phyloP scores from a whole-genome alignment of 2,888 invertebrate species.

The Neocrepidodera transversa region DNA sequence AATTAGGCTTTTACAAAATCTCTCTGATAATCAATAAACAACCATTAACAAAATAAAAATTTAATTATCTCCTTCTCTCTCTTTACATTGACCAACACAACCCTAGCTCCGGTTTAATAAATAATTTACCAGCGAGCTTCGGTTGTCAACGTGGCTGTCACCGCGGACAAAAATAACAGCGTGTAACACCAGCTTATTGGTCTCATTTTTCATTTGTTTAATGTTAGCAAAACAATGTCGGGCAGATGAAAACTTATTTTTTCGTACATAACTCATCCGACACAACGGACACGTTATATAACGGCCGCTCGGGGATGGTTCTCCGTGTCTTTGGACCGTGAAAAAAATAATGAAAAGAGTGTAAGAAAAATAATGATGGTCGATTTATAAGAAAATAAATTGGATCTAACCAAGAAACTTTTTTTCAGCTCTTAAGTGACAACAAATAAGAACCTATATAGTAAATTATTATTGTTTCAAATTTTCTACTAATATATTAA shows the following conservation, averaged over 20 bases:
- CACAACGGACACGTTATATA: not conserved
- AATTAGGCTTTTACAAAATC: no score
- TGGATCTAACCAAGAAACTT: no score
- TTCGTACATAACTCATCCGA: constrained; percentile 16
- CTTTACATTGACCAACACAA: not conserved
- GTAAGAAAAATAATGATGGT: not conserved
- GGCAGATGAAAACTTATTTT: constrained; percentile 24
- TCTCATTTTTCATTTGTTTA: constrained; percentile 31
- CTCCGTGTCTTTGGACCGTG: not conserved
- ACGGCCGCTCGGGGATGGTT: not conserved
- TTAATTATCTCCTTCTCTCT: constrained; percentile 3
- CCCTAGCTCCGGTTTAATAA: constrained; percentile 16
- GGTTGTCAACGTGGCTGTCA: constrained; percentile 24
- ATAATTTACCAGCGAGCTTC: constrained; percentile 25
- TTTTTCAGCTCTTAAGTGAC: no score
- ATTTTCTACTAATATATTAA: no score
- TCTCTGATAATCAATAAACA: not conserved
- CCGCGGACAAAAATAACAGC: constrained; percentile 27
- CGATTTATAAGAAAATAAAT: no score
- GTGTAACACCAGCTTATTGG: constrained; percentile 30
- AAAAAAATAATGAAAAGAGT: not conserved
- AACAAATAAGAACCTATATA: no score
- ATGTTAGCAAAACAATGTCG: constrained; percentile 27
- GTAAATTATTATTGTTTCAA: no score
- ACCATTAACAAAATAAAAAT: not conserved